Evolutionary conservation across 2,888 invertebrate genomes (phyloP).

Genomic region (Agonum fuliginosum): DNA sequence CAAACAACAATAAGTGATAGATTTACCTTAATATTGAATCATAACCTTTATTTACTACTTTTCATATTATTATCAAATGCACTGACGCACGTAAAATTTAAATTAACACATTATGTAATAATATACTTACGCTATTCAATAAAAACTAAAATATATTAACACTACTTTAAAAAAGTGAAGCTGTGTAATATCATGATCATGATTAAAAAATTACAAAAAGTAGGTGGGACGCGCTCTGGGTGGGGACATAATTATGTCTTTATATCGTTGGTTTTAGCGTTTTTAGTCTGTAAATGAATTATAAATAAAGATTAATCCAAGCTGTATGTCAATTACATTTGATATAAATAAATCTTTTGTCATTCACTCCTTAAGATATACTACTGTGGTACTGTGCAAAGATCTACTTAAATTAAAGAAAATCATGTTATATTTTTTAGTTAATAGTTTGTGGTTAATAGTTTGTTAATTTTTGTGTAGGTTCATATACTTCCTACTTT

Average conservation of each 20-base stretch:
- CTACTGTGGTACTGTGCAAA: no score
- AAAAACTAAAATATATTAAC: neutral
- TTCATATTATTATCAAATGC: neutral
- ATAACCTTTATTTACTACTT: slow-evolving; percentile 12
- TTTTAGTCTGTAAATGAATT: neutral
- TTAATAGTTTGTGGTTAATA: no score
- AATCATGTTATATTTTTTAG: no score
- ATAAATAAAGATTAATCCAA: neutral
- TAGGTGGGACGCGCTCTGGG: slow-evolving; percentile 31
- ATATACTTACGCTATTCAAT: slow-evolving; percentile 3
- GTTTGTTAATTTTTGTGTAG: no score
- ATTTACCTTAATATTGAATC: slow-evolving; percentile 3
- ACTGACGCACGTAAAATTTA: neutral
- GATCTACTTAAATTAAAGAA: no score
- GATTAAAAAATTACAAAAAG: slow-evolving; percentile 16
- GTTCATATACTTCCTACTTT: no score
- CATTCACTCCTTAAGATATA: neutral
- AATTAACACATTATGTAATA: neutral
- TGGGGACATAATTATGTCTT: slow-evolving; percentile 46
- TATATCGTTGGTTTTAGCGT: slow-evolving; percentile 5
- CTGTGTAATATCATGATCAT: neutral
- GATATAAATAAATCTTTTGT: slow-evolving; percentile 4
- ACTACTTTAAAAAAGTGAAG: neutral
- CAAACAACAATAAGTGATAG: neutral
- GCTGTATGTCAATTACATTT: neutral